Percentiles rank a stretch among this genome's conserved stretches.
Evolutionary conservation across 2,797 vertebrate species (phyloP).

Genomic region (Poliocrania exsul): DNA sequence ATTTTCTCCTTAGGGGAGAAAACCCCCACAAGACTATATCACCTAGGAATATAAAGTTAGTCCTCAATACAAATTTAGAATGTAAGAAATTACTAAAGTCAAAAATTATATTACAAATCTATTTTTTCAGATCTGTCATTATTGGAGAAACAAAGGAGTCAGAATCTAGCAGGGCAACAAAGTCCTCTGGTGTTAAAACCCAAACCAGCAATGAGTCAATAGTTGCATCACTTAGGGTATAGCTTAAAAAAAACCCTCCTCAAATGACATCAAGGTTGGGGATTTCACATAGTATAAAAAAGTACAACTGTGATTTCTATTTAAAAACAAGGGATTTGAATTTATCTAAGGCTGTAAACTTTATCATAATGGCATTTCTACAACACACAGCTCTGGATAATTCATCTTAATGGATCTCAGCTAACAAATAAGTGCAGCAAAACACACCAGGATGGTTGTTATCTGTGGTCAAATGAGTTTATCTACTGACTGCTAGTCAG

Average conservation of each 20-base stretch:
- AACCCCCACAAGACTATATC: accelerated
- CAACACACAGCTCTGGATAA: accelerated
- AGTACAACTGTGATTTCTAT: neutral
- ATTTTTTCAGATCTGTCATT: neutral
- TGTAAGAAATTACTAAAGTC: neutral
- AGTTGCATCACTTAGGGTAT: constrained; percentile 1
- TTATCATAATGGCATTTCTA: neutral
- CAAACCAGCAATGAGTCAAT: neutral
- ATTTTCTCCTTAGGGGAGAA: neutral
- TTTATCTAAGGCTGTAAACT: neutral
- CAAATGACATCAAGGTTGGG: neutral
- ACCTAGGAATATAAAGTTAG: neutral
- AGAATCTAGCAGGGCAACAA: neutral
- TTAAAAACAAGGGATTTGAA: neutral
- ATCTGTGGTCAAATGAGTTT: neutral
- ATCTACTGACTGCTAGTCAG: neutral
- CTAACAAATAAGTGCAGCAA: neutral
- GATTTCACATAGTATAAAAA: neutral
- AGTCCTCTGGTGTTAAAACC: neutral
- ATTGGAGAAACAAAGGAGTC: neutral
- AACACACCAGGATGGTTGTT: neutral
- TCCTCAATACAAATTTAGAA: neutral
- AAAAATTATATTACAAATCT: neutral
- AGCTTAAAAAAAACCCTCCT: neutral
- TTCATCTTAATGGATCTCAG: neutral